Base-by-base conservation (phyloP, 2,888 invertebrate species). In the Dinocampus coccinellae region DNA sequence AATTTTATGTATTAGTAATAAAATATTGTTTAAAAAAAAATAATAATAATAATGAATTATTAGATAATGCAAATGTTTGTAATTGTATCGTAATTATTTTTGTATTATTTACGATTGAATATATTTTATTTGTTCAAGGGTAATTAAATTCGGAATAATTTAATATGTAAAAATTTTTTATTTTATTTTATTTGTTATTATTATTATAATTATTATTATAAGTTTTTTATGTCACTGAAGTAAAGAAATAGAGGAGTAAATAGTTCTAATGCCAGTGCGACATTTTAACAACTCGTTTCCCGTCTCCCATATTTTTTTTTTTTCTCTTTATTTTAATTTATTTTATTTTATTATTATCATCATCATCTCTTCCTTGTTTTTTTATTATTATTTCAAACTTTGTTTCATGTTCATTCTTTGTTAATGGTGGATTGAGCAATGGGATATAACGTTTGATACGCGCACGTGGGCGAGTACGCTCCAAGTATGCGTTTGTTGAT, bases 221-320 rank as follows among this genome's bases (percentile, higher is more conserved):
- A n/a, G n/a, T n/a, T n/a, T 10, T 53, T 53, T 53, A 20, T 53
- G 16, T 11, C n/a, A 2, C n/a, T n/a, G 0, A 13, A 55, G 55
- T 1, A 6, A 55, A 53, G 10, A 13, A 1, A 55, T 9, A 22
- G 24, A 26, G 24, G 26, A 13, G n/a, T 3, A 22, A 9, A 26
- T 24, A 26, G n/a, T 11, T 22, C 26, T 26, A 26, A 55, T 55
- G 55, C 24, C 26, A 22, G n/a, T 26, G 61, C 34, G 36, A 61
- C 34, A 61, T 61, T 61, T 61, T 61, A 61, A 61, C 22, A 24
- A 34, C 61, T 36, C 39, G 61, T 61, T 61, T 61, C 61, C 55
- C 26, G 55, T 55, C 26, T 55, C 55, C 4, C 3, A 13, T 55
- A 24, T 24, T 55, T 55, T 24, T 55, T 26, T 26, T n/a, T 11